Evolutionary conservation across 2,797 vertebrate genomes (phyloP), one percentile per base, ranked within the genome.

Genomic region (Etheostoma nigrum): DNA sequence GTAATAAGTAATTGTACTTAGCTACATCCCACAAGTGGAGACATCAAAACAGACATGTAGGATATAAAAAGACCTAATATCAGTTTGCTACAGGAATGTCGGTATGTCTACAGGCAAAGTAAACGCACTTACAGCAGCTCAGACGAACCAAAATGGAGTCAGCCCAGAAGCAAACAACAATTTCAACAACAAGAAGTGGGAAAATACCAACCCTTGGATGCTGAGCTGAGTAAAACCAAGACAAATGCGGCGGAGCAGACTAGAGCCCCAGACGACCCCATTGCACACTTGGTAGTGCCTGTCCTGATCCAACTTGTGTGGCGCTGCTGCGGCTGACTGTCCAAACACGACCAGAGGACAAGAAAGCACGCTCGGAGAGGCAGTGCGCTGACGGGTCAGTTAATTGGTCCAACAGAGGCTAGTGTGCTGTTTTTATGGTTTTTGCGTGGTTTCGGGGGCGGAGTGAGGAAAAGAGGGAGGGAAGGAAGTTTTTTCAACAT

Each of bases 121-220:
- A 61, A 45, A 80, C 73, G 49, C 53, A 65, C 21, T 61, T 13
- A 44, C 19, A 27, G 62, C 19, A 54, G 52, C 4, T 72, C 30
- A 53, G 36, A 11, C 53, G 52, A 85, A 80, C 76, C 64, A 86
- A 89, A 63, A 88, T 84, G 83, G 88, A 89, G 81, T 18, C 19
- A 80, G 36, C 14, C 62, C 65, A 52, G 23, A 60, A 44, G 44
- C 48, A 78, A 74, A 77, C 55, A 64, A 44, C 42, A 13, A 44
- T 44, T 44, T 44, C 42, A 44, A 44, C 49, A 66, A 52, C 55
- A 23, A 64, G 2, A 54, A 61, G 27, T 14, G 5, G 11, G 36
- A 0, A 30, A 66, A 44, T n/a, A 88, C 92, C 54, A n/a, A 93
- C 93, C 93, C 19, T 36, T n/a, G 12, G 72, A 63, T 27, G 89